phyloP scores from a whole-genome alignment of 2,888 invertebrate genomes.

The Diploptera punctata region DNA sequence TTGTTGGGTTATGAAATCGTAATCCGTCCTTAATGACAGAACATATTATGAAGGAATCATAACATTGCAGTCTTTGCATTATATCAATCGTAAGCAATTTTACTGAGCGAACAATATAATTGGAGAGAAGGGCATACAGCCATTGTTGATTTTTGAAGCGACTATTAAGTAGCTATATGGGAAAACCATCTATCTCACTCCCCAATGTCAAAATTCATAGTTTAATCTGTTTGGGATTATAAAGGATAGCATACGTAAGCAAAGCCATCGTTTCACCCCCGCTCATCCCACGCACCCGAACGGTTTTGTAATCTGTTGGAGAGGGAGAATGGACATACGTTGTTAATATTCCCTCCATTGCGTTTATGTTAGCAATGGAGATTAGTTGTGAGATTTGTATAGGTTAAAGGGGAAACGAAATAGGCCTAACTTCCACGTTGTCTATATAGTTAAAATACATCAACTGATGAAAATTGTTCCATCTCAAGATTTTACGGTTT shows the following conservation, averaged over 20 bases:
- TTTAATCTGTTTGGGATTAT: constrained; percentile 40
- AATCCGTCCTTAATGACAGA: constrained; percentile 13
- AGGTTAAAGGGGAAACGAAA: not conserved
- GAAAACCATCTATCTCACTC: not conserved
- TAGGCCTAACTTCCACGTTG: no score
- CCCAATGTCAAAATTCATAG: constrained; percentile 32
- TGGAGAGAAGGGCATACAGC: constrained; percentile 1
- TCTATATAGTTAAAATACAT: no score
- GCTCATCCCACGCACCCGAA: not conserved
- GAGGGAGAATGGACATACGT: not conserved
- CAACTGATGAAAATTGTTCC: no score
- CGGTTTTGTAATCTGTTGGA: not conserved
- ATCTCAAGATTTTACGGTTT: no score
- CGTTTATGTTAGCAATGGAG: constrained; percentile 16
- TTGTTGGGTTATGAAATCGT: not conserved
- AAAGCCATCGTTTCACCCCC: constrained; percentile 1
- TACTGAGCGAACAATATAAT: constrained; percentile 17
- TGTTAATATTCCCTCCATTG: not conserved
- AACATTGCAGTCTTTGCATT: not conserved
- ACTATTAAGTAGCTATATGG: constrained; percentile 34
- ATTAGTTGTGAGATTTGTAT: not conserved
- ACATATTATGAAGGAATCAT: not conserved
- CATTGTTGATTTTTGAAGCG: constrained; percentile 26
- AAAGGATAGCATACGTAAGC: constrained; percentile 31
- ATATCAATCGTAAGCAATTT: constrained; percentile 10